Conservation (phyloP, 2,113 vertebrate species). For the Melanerpes aurifrons region DNA sequence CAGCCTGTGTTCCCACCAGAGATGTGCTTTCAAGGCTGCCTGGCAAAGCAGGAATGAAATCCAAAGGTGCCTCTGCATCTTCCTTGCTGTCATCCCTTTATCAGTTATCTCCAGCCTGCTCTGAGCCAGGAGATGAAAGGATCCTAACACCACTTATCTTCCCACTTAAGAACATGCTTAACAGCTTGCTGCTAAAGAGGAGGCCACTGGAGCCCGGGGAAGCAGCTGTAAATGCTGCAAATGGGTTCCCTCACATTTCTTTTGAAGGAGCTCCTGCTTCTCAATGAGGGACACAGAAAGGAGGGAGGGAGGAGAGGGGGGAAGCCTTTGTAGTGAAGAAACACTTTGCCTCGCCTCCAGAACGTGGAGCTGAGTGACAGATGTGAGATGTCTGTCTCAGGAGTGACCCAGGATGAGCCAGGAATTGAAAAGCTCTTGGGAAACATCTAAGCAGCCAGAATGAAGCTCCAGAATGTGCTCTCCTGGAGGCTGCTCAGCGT, state of each 20-base stretch:
- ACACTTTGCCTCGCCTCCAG: not conserved
- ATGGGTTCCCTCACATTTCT: not conserved
- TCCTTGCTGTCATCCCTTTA: constrained; percentile 28
- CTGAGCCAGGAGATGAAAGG: constrained; percentile 57
- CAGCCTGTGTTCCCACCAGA: constrained; percentile 50
- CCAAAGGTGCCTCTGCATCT: constrained; percentile 51
- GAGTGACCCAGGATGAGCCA: not conserved
- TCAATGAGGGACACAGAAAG: not conserved
- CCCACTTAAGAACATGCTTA: constrained; percentile 54
- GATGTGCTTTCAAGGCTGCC: constrained; percentile 46
- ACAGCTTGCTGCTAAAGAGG: constrained; percentile 38
- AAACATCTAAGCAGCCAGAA: not conserved
- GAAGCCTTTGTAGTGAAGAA: not conserved
- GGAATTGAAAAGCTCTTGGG: constrained; percentile 14
- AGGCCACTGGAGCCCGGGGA: not conserved
- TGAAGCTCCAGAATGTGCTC: not conserved
- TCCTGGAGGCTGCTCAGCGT: not conserved
- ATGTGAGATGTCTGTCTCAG: not conserved
- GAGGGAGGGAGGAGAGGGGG: not conserved
- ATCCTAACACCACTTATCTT: constrained; percentile 40
- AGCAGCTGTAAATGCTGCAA: constrained; percentile 51
- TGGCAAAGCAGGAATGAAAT: constrained; percentile 58
- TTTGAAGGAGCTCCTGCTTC: constrained; percentile 32
- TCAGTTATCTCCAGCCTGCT: constrained; percentile 53
- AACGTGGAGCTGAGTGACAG: not conserved